Conservation (phyloP, 2,888 invertebrate species). For the Drosophila barbarae region DNA sequence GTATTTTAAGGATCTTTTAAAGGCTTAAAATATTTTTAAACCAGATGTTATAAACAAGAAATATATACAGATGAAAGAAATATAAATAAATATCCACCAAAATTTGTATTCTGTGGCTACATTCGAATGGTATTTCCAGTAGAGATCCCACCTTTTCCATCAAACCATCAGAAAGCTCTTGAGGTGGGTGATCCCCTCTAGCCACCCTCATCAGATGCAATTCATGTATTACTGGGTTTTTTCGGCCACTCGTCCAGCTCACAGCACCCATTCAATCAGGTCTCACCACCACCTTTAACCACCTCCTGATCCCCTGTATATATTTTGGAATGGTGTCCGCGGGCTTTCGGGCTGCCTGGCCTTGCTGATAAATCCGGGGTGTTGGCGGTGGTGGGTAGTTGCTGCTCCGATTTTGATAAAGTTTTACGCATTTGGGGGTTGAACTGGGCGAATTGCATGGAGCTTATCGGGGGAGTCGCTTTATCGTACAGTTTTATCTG, state of each 20-base stretch:
- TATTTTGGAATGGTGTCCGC: constrained; percentile 17
- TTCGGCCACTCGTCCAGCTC: constrained; percentile 6
- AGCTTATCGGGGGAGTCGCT: constrained; percentile 34
- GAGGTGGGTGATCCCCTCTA: constrained; percentile 22
- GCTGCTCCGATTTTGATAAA: constrained; percentile 33
- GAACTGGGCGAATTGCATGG: constrained; percentile 29
- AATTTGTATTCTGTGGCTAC: no score
- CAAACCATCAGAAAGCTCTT: constrained; percentile 2
- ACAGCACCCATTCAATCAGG: constrained; percentile 25
- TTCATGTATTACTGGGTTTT: constrained; percentile 19
- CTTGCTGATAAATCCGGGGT: constrained; percentile 26
- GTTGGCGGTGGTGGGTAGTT: constrained; percentile 23
- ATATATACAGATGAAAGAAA: neutral
- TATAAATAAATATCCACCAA: neutral
- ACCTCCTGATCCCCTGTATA: constrained; percentile 13
- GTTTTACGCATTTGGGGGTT: constrained; percentile 40
- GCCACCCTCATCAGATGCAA: constrained; percentile 27
- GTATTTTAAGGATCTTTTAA: neutral
- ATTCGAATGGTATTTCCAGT: neutral
- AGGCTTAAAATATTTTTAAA: neutral
- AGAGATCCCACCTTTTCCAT: constrained; percentile 11
- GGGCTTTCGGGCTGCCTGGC: constrained; percentile 17
- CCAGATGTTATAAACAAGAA: neutral
- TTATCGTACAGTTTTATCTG: constrained; percentile 33
- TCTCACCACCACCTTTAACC: constrained; percentile 30